Base-by-base conservation (phyloP, 2,888 invertebrate species). In the Drosophila macrospina region DNA sequence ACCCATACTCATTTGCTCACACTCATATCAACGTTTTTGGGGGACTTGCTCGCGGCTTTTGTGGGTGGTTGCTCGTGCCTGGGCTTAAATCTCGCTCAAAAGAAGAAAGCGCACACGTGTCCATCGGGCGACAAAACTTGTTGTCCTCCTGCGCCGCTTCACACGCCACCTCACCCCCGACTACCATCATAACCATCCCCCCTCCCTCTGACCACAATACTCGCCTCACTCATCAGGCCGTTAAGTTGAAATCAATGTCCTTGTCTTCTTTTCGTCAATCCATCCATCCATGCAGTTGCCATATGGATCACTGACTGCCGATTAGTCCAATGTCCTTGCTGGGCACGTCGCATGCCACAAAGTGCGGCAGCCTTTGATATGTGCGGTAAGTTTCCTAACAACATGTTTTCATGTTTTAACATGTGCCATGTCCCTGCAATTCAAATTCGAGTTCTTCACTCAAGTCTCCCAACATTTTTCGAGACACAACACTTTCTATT, bases 121-220 rank as follows among this genome's bases (percentile, higher is more conserved):
- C 79, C 86, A 80, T 47, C 52, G 52, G 72, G 77, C 72, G 78
- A 72, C 75, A 78, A 74, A 83, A 86, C 86, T 86, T 83, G 83
- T 83, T 86, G 84, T 69, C 86, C 86, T 71, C 61, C 59, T 67
- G 62, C 56, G 34, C 45, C 66, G 50, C 57, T 74, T 69, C 74
- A 56, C 75, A 69, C 68, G 54, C 1, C 20, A 3, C 2, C 1
- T 20, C 20, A 20, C n/a, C n/a, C n/a, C n/a, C n/a, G n/a, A n/a
- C n/a, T n/a, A 20, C 20, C 20, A 20, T 2, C 20, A 20, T 20
- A 1, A 20, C 16, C 30, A n/a, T n/a, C 30, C 54, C 41, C 32
- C 1, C 20, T 10, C 37, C 8, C 13, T 0, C 7, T 7, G 10
- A 0, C 44, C 24, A 3, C 5, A 1, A 0, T 1, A 5, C 28